These are phyloP conservation scores for Drosophila guanche DNA, from an alignment of 1,140 invertebrate species.

Conservation along the genomic window DNA sequence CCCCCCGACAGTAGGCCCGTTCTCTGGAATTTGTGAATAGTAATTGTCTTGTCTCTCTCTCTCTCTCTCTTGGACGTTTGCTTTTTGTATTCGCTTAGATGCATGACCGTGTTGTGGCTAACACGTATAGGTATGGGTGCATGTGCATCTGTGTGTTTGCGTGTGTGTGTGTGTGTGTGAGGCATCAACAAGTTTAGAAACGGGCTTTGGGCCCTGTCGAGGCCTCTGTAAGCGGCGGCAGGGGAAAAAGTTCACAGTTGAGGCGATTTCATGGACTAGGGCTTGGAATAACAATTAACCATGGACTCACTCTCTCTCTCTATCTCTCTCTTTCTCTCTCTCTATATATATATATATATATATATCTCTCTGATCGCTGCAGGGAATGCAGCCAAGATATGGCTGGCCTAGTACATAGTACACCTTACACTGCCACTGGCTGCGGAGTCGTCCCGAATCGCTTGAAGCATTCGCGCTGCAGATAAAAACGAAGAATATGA, in stretches of 20 bases:
- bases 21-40: constrained; percentile 43
- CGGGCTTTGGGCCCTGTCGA: background rate
- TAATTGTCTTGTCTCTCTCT: constrained; percentile 4
- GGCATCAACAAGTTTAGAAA: constrained; percentile 17
- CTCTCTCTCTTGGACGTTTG: constrained; percentile 7
- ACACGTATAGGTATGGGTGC: background rate
- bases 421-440: background rate
- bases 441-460: background rate
- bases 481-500: constrained; percentile 4
- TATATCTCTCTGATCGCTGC: background rate
- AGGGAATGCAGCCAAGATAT: constrained; percentile 16
- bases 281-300: background rate
- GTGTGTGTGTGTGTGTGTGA: constrained; percentile 10
- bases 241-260: too few species aligned
- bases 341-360: background rate
- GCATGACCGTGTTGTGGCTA: constrained; percentile 2
- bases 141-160: background rate
- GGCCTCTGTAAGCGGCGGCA: too few species aligned
- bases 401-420: too few species aligned
- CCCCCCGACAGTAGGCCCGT: constrained; percentile 5
- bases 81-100: constrained; percentile 31
- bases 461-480: constrained; percentile 5
- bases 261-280: too few species aligned
- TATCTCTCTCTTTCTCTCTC: background rate
- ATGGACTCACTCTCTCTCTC: background rate